These are phyloP conservation scores for Graptemys geographica DNA, from an alignment of 2,797 vertebrate species.

Conservation along the genomic window DNA sequence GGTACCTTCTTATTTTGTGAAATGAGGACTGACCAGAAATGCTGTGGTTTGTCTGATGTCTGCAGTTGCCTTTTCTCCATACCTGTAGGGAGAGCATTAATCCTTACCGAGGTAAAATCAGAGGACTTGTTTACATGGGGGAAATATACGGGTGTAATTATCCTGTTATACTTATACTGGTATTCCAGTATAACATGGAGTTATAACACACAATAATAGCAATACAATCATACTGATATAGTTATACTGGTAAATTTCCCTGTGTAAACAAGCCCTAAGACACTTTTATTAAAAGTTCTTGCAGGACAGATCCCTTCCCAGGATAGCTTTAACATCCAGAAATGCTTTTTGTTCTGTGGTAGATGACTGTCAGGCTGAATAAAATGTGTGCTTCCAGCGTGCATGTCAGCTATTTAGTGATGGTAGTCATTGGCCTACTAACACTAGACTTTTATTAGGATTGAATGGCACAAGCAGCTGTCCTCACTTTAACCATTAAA, in stretches of 20 bases:
- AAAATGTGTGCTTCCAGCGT: background rate
- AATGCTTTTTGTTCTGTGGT: background rate
- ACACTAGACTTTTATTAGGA: background rate
- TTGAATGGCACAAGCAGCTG: background rate
- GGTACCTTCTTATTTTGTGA: background rate
- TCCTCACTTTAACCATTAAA: background rate
- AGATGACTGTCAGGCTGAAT: background rate
- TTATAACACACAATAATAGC: background rate
- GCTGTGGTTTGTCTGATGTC: background rate
- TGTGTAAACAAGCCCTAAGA: background rate
- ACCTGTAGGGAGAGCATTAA: background rate
- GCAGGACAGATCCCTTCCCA: background rate
- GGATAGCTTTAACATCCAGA: background rate
- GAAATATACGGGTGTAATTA: slow-evolving; percentile 8
- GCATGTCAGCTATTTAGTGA: background rate
- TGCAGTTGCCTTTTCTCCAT: background rate
- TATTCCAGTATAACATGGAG: slow-evolving; percentile 20
- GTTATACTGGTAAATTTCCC: slow-evolving; percentile 2
- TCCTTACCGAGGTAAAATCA: background rate
- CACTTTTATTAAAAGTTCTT: background rate
- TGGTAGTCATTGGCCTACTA: background rate
- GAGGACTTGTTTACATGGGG: background rate
- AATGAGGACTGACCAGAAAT: background rate
- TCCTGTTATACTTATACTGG: background rate
- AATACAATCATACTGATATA: background rate